Base-by-base conservation (phyloP, 30 jellyfish, hydroid and myxozoan species). In the Haliclystus octoradiatus region DNA sequence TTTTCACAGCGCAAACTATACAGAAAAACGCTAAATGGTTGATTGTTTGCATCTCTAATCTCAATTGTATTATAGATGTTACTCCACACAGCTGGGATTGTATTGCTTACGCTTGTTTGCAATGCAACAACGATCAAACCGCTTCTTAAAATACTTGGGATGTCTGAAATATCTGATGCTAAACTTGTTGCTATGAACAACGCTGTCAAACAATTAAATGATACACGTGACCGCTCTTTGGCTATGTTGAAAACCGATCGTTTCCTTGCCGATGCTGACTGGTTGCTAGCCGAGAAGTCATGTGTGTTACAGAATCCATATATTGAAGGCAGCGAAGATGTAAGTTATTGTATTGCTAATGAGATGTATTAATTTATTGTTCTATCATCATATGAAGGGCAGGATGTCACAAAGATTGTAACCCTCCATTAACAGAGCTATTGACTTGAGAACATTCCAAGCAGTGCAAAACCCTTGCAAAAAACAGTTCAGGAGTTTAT, bases 151-250 rank as follows among this genome's bases (percentile, higher is more conserved):
- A 50, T 72, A 27, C 81, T 86, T 24, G 94, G 94, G 40, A 86
- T 86, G 96, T 86, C 96, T 1, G 94, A 86, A 40, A 79, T 86
- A 52, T 86, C 96, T 0, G 96, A 86, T 26, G 81, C 96, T 1
- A 86, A 79, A 62, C 84, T 83, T 14, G 82, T 79, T 46, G 86
- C 96, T 1, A 86, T 86, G 96, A 80, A 78, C 49, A 86, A 86
- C 64, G 96, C 96, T 5, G 79, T 86, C 35, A 74, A 69, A 29
- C 91, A 77, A 28, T 50, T 86, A 65, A 70, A 79, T 52, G 84
- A 86, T 26, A 71, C 78, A 31, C 85, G 77, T 27, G 93, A 78
- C 28, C 86, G 81, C 46, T 74, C 96, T 49, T 50, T 86, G 71
- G 72, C 92, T 35, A 72, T 75, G 19, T 73, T 86, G 92, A 86